A percentile compares a stretch with the other conserved stretches of the same genome.
Conservation (phyloP, 2,888 invertebrate species). For the Germaria angustata region DNA sequence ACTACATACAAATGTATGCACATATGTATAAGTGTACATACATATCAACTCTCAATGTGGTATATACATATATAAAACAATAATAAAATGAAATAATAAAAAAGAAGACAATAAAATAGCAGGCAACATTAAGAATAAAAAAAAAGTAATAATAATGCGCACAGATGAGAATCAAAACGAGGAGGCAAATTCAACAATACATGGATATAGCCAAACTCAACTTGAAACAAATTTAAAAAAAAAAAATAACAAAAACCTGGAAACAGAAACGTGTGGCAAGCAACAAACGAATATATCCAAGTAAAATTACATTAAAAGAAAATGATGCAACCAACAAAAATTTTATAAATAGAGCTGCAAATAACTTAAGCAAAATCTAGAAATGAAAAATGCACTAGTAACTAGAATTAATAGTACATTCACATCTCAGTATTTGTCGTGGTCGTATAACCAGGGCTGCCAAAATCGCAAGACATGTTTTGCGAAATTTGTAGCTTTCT, state of each 20-base stretch:
- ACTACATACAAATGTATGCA: constrained; percentile 3
- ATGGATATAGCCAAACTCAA: constrained; percentile 10
- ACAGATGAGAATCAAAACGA: constrained; percentile 54
- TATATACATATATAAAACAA: not conserved
- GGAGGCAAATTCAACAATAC: constrained; percentile 54
- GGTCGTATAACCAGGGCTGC: not conserved
- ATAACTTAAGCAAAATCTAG: constrained; percentile 13
- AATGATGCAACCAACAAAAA: not conserved
- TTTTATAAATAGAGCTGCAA: constrained; percentile 19
- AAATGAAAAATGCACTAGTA: not conserved
- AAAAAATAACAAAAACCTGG: not conserved
- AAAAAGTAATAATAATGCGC: constrained; percentile 46
- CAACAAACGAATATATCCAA: constrained; percentile 47
- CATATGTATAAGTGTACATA: not conserved
- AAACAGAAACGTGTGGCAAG: constrained; percentile 48
- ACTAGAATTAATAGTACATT: constrained; percentile 7
- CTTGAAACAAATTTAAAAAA: constrained; percentile 6
- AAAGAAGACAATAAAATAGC: constrained; percentile 49
- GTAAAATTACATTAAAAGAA: constrained; percentile 13
- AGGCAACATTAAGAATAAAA: constrained; percentile 19
- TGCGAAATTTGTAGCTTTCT: too few species aligned
- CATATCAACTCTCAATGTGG: too few species aligned
- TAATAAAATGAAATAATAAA: constrained; percentile 30
- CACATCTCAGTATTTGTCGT: constrained; percentile 1
- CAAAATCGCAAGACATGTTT: too few species aligned